phyloP scores from a whole-genome alignment of 2,113 vertebrate species.

The Cairina moschata region DNA sequence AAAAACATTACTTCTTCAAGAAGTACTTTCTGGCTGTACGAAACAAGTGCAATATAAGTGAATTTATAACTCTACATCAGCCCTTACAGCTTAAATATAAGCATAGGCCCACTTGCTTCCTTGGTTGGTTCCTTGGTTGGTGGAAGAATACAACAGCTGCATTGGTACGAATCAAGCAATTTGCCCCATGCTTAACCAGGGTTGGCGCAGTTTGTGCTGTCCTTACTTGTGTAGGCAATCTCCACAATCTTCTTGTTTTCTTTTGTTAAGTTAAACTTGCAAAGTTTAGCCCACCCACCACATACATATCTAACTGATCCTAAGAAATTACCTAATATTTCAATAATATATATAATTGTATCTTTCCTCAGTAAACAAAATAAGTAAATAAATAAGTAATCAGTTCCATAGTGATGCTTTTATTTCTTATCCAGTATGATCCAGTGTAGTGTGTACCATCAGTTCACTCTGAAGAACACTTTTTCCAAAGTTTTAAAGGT shows the following conservation, averaged over 20 bases:
- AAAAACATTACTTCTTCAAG: not conserved
- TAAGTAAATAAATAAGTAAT: not conserved
- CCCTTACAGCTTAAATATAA: not conserved
- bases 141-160: not conserved
- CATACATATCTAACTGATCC: not conserved
- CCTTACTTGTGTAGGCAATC: rapidly evolving
- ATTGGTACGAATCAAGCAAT: not conserved
- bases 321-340: not conserved
- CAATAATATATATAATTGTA: not conserved
- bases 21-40: not conserved
- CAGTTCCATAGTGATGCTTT: rapidly evolving
- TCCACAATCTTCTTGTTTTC: not conserved
- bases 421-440: not conserved
- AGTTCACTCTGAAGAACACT: not conserved
- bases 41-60: not conserved
- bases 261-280: not conserved
- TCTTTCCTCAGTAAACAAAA: not conserved
- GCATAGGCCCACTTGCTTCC: not conserved
- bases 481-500: not conserved
- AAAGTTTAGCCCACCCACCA: not conserved
- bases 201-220: not conserved
- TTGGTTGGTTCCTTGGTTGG: not conserved
- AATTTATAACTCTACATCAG: not conserved
- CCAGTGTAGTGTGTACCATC: not conserved
- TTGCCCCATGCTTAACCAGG: not conserved